Conservation (phyloP, 2,113 vertebrate genomes). For the Rhegmatorhina hoffmannsi region DNA sequence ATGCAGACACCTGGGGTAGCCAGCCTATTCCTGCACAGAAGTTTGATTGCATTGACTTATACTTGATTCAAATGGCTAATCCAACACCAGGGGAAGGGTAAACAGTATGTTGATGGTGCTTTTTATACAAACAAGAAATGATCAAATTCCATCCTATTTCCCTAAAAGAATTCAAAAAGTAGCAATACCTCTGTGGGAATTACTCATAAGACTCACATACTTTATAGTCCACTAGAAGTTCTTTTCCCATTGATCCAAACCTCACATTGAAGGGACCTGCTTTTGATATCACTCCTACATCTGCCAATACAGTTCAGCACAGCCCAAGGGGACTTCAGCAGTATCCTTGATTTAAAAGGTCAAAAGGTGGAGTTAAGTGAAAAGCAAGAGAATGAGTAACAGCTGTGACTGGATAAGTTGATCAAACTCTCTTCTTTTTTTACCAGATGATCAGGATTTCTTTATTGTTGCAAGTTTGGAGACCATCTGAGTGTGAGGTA, state of each 20-base stretch:
- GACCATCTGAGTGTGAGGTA: background rate
- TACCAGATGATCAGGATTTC: background rate
- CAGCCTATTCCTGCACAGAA: background rate
- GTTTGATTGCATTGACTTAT: background rate
- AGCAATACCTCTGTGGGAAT: background rate
- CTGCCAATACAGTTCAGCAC: background rate
- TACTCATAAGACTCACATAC: background rate
- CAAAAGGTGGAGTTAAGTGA: background rate
- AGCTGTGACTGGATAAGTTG: background rate
- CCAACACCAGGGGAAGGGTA: rapidly evolving
- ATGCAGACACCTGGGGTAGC: background rate
- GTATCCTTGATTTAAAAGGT: background rate
- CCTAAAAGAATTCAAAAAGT: background rate
- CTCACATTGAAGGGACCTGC: background rate
- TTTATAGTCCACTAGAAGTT: background rate
- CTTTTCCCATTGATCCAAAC: background rate
- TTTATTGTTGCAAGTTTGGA: background rate
- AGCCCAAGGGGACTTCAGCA: background rate
- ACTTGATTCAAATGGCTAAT: background rate
- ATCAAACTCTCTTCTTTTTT: background rate
- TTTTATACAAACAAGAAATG: background rate
- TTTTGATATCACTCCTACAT: background rate
- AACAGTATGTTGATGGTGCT: background rate
- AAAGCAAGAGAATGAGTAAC: background rate
- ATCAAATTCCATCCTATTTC: background rate